Percentiles rank a stretch among this genome's conserved stretches.
Conservation (phyloP, 1,140 invertebrate species). For the Apolygus lucorum region DNA sequence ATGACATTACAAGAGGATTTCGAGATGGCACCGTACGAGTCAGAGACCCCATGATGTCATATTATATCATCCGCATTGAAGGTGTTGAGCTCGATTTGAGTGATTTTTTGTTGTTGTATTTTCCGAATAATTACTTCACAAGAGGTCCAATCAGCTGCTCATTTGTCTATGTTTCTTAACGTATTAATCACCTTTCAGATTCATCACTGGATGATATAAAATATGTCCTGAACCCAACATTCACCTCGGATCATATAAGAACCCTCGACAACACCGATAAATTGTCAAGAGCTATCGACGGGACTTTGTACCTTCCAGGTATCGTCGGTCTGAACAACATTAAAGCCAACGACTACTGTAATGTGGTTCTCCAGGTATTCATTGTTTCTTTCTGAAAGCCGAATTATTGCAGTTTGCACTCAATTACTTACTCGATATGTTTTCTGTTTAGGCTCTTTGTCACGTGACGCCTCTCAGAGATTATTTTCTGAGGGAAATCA, state of each 20-base stretch:
- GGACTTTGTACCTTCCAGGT: constrained; percentile 91
- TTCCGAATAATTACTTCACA: no score
- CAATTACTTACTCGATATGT: no score
- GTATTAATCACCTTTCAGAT: constrained; percentile 59
- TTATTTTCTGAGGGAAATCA: constrained; percentile 90
- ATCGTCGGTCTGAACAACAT: constrained; percentile 98
- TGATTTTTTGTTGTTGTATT: no score
- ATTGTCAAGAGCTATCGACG: constrained; percentile 90
- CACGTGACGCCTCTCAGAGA: constrained; percentile 90
- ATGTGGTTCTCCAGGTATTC: constrained; percentile 89
- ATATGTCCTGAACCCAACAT: constrained; percentile 97
- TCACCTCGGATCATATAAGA: constrained; percentile 69
- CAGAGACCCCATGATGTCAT: no score
- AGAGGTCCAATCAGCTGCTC: no score
- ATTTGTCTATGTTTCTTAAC: no score
- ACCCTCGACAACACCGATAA: constrained; percentile 75
- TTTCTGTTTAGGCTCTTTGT: constrained; percentile 66
- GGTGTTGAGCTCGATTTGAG: no score
- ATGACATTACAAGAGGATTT: no score
- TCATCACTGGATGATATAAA: constrained; percentile 98
- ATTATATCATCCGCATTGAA: no score
- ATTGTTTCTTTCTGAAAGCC: constrained; percentile 8
- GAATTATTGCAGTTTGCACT: not conserved
- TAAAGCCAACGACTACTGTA: constrained; percentile 99
- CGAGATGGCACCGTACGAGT: no score